These are phyloP conservation scores for Drosophila rhopaloa DNA, from an alignment of 1,140 invertebrate species.

Conservation along the genomic window DNA sequence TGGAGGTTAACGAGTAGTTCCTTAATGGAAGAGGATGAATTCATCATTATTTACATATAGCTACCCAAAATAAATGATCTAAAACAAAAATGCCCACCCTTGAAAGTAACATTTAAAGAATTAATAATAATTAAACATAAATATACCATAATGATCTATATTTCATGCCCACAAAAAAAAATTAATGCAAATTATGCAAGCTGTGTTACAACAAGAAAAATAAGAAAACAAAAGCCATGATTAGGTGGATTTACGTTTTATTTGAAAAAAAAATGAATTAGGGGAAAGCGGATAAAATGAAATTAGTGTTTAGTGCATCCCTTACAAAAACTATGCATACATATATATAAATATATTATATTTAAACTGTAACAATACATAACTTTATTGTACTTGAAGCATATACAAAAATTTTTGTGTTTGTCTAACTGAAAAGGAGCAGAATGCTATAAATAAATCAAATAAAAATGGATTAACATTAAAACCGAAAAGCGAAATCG, in stretches of 20 bases:
- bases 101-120: slow-evolving; percentile 58
- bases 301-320: slow-evolving; percentile 38
- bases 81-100: slow-evolving; percentile 67
- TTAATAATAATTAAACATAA: slow-evolving; percentile 37
- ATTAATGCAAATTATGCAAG: slow-evolving; percentile 46
- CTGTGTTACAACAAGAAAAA: slow-evolving; percentile 27
- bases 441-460: slow-evolving; percentile 38
- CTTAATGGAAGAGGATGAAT: neutral
- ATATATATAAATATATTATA: slow-evolving; percentile 38
- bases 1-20: slow-evolving; percentile 1
- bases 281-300: slow-evolving; percentile 9
- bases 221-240: slow-evolving; percentile 26
- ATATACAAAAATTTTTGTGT: slow-evolving; percentile 45
- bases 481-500: slow-evolving; percentile 4
- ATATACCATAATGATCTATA: slow-evolving; percentile 52
- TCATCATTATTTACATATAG: slow-evolving; percentile 31
- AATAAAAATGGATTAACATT: slow-evolving; percentile 32
- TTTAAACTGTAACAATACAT: slow-evolving; percentile 45
- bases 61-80: slow-evolving; percentile 35
- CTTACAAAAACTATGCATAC: slow-evolving; percentile 45
- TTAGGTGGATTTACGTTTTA: slow-evolving; percentile 3
- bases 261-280: slow-evolving; percentile 12
- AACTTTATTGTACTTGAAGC: slow-evolving; percentile 45
- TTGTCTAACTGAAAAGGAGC: slow-evolving; percentile 17
- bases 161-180: slow-evolving; percentile 44